These are phyloP conservation scores for Myanophis thanlyinensis DNA, from an alignment of 2,113 vertebrate genomes.

Conservation along the genomic window DNA sequence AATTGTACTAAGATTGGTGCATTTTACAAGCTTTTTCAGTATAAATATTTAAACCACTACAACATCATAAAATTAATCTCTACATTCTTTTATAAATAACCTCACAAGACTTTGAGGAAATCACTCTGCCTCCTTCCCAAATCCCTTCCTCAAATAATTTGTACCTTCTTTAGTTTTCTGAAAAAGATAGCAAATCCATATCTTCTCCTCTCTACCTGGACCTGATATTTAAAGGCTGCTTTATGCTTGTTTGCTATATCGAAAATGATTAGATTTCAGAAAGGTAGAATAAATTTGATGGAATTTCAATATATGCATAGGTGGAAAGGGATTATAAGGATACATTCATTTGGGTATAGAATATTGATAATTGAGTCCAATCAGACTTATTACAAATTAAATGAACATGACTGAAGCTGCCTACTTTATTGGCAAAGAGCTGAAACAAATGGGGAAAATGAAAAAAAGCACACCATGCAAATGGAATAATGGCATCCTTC, in stretches of 20 bases:
- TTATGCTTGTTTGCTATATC: not conserved
- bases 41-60: not conserved
- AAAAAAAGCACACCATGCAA: not conserved
- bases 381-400: not conserved
- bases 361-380: not conserved
- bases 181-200: not conserved
- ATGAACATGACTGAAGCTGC: not conserved
- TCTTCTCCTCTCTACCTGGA: not conserved
- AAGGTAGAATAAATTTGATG: not conserved
- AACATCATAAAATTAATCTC: not conserved
- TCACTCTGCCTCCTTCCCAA: not conserved
- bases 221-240: not conserved
- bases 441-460: not conserved
- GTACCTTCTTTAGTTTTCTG: not conserved
- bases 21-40: not conserved
- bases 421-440: not conserved
- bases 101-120: not conserved
- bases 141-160: not conserved
- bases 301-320: not conserved
- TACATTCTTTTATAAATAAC: not conserved
- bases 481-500: not conserved
- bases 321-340: not conserved
- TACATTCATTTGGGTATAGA: not conserved
- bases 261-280: not conserved
- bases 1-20: not conserved